Base-by-base conservation (phyloP, 2,888 invertebrate species). In the Brachynemurus nebulosus region DNA sequence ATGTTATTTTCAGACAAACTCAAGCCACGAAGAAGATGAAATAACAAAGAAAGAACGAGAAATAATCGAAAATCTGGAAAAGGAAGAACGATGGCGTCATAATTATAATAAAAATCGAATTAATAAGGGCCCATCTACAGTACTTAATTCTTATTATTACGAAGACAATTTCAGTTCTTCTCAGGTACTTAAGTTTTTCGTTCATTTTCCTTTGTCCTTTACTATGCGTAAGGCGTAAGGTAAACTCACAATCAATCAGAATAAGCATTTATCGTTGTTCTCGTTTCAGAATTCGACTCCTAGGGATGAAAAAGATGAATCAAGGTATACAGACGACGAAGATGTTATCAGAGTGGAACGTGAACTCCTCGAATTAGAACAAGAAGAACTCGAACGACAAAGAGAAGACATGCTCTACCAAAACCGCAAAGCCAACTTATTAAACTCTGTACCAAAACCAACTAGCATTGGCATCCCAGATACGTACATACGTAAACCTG, bases 11-110 rank as follows among this genome's bases (percentile, higher is more conserved):
- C n/a, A n/a, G n/a, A n/a, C n/a, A n/a, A n/a, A n/a, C n/a, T n/a
- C n/a, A n/a, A n/a, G 80, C 30, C 84, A 84, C 6, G 86, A 86
- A 57, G 86, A 88, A 60, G 86, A 83, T 55, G 84, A 85, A 53
- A 74, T 78, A 53, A 67, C 68, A 27, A 74, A 75, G 56, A 76
- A 74, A 51, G 78, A 78, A 55, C 63, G 74, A 35, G 78, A 78
- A 58, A 77, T 78, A 42, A 76, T 77, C 46, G 77, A 75, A 58
- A 68, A 72, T 48, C 64, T 77, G 18, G 76, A 78, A 55, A 70
- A 72, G 60, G 65, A 72, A 64, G 66, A 81, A 64, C 68, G 78
- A 62, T 75, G 70, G 59, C 62, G 68, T 48, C 69, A 69, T 51
- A 64, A 62, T 46, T 53, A 52, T 39, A 44, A 33, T 20, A 19